A percentile compares a stretch with the other conserved stretches of the same genome.
Evolutionary conservation across 2,113 vertebrate genomes (phyloP).

Genomic region (Aegotheles bennettii): DNA sequence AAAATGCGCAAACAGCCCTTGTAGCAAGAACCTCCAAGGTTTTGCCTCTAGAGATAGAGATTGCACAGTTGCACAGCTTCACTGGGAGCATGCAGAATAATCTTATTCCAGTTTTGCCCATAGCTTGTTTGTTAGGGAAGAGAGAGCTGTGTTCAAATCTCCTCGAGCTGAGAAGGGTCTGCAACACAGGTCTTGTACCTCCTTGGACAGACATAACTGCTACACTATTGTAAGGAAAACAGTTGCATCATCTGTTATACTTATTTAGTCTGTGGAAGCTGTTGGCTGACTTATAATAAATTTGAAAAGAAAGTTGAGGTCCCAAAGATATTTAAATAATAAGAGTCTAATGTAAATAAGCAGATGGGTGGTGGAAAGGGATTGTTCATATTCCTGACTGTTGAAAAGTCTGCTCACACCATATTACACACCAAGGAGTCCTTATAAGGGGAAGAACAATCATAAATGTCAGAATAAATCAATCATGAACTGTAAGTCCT

Average conservation of each 20-base stretch:
- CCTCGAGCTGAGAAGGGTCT: not conserved
- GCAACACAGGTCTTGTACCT: not conserved
- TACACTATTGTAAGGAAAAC: not conserved
- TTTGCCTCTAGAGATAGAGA: not conserved
- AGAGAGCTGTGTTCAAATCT: not conserved
- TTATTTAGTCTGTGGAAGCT: not conserved
- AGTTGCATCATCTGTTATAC: not conserved
- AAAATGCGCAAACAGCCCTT: not conserved
- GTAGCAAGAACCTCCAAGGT: not conserved
- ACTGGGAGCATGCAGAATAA: not conserved
- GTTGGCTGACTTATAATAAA: not conserved
- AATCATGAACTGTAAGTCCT: not conserved
- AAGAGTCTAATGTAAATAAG: not conserved
- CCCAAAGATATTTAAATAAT: not conserved
- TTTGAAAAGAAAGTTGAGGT: not conserved
- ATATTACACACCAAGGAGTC: not conserved
- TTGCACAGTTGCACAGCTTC: not conserved
- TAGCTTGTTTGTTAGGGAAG: not conserved
- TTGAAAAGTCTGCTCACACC: not conserved
- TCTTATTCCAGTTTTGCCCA: not conserved
- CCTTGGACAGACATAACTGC: not conserved
- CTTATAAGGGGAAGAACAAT: not conserved
- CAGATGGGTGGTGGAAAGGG: not conserved
- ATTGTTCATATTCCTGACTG: not conserved
- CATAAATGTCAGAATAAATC: not conserved